These are phyloP conservation scores for Phoxinus dragarum DNA, from an alignment of 2,797 vertebrate species.

Conservation along the genomic window DNA sequence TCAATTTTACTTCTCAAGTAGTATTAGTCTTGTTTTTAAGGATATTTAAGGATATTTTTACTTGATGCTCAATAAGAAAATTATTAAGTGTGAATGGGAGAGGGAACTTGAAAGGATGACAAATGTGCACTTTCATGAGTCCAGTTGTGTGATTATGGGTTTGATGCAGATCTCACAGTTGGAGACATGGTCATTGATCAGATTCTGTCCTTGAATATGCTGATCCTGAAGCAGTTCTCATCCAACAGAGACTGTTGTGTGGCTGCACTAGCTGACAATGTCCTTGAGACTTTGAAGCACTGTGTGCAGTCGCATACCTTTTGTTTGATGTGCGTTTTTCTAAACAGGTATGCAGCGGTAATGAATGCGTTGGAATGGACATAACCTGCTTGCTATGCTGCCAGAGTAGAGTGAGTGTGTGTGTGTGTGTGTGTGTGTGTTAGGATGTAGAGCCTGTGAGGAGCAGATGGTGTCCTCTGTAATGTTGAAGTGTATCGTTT, in stretches of 20 bases:
- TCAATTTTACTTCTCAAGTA: too few relatives aligned
- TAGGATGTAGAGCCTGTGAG: slow-evolving; percentile 56
- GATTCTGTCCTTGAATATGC: slow-evolving; percentile 15
- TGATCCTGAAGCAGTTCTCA: slow-evolving; percentile 16
- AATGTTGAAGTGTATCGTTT: slow-evolving; percentile 65
- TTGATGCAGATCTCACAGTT: slow-evolving; percentile 13
- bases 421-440: slow-evolving; percentile 65
- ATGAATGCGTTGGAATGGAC: slow-evolving; percentile 52
- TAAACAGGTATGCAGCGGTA: slow-evolving; percentile 63
- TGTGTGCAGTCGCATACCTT: slow-evolving; percentile 18
- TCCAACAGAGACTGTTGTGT: neutral
- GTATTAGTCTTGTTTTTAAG: too few relatives aligned
- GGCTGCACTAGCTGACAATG: slow-evolving; percentile 1
- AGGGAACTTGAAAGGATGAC: slow-evolving; percentile 16
- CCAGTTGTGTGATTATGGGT: slow-evolving; percentile 19
- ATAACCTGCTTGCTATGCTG: slow-evolving; percentile 55
- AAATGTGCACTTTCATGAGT: slow-evolving; percentile 5
- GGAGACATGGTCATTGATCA: slow-evolving; percentile 9
- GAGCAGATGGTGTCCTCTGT: slow-evolving; percentile 77
- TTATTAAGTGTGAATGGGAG: neutral
- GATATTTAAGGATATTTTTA: too few relatives aligned
- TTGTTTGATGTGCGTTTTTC: slow-evolving; percentile 41
- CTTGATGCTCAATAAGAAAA: neutral
- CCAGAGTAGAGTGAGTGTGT: slow-evolving; percentile 49
- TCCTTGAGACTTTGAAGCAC: slow-evolving; percentile 48